A percentile compares a stretch with the other conserved stretches of the same genome.
phyloP scores from a whole-genome alignment of 1,140 invertebrate species.

The Galleria mellonella region DNA sequence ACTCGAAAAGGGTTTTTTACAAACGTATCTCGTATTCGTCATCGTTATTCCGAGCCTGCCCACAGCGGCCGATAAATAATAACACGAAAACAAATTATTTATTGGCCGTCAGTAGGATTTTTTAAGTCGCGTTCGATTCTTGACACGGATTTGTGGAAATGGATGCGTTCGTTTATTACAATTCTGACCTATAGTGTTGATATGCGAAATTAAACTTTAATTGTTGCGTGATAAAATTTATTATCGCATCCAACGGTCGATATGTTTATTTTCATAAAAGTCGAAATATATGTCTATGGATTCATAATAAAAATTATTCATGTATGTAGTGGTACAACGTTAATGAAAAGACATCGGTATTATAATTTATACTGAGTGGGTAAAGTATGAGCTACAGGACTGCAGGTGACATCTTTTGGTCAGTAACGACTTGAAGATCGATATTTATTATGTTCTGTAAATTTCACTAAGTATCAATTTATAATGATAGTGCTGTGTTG shows the following conservation, averaged over 20 bases:
- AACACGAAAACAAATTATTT: constrained; percentile 42
- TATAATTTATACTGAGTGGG: constrained; percentile 3
- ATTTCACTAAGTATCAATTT: too few relatives aligned
- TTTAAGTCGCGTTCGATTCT: constrained; percentile 36
- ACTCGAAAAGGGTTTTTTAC: constrained; percentile 53
- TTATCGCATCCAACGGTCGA: constrained; percentile 8
- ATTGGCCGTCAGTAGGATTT: constrained; percentile 36
- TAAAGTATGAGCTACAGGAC: neutral
- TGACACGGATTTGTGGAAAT: constrained; percentile 60
- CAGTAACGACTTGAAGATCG: too few relatives aligned
- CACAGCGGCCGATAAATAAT: constrained; percentile 39
- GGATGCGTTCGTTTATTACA: constrained; percentile 30
- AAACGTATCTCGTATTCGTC: constrained; percentile 67
- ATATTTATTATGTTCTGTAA: too few relatives aligned
- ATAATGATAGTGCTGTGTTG: too few relatives aligned
- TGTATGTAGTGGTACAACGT: constrained; percentile 26
- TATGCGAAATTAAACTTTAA: constrained; percentile 19
- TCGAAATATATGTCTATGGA: constrained; percentile 22
- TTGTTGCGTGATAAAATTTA: constrained; percentile 14
- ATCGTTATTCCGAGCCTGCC: constrained; percentile 48
- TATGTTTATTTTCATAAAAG: constrained; percentile 21
- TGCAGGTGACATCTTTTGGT: too few relatives aligned
- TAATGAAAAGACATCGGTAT: constrained; percentile 31
- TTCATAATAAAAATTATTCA: constrained; percentile 50
- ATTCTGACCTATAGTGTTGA: constrained; percentile 19